Evolutionary conservation across 2,888 invertebrate genomes (phyloP).

Genomic region (Camponotus fellah): DNA sequence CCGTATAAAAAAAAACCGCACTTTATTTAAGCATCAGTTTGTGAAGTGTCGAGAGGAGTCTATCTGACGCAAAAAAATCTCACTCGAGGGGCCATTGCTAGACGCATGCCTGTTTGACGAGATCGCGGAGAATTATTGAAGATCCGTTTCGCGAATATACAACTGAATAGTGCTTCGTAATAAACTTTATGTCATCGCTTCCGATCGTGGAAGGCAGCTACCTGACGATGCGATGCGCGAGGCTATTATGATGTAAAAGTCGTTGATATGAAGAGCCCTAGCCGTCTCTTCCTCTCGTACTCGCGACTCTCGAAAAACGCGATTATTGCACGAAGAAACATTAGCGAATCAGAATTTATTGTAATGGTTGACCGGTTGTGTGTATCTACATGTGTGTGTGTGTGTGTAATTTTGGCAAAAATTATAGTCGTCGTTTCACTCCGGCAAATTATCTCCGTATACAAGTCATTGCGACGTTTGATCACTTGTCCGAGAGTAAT

Average conservation of each 20-base stretch:
- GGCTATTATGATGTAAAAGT: constrained; percentile 56
- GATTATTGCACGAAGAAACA: constrained; percentile 32
- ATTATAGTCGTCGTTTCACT: constrained; percentile 18
- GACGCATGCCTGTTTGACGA: constrained; percentile 13
- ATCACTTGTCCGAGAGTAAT: constrained; percentile 14
- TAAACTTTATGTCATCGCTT: constrained; percentile 63
- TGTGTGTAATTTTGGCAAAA: background rate
- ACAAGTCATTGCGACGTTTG: constrained; percentile 11
- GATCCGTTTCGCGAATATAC: constrained; percentile 61
- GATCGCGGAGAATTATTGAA: constrained; percentile 69
- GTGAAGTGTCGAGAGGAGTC: background rate
- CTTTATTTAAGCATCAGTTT: background rate
- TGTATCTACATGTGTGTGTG: background rate
- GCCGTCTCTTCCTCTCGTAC: background rate
- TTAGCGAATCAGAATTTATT: constrained; percentile 36
- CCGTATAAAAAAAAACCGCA: background rate
- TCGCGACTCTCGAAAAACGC: constrained; percentile 37
- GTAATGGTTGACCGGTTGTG: constrained; percentile 32
- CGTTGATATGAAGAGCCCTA: constrained; percentile 32
- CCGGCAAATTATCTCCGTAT: background rate
- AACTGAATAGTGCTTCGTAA: constrained; percentile 56
- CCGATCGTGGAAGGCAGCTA: constrained; percentile 42
- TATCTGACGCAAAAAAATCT: background rate
- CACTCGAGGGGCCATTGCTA: constrained; percentile 44
- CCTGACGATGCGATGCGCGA: constrained; percentile 33